Percentiles rank a stretch among this genome's conserved stretches.
These are phyloP conservation scores for Saxidomus purpurata DNA, from an alignment of 1,140 invertebrate genomes.

Conservation along the genomic window DNA sequence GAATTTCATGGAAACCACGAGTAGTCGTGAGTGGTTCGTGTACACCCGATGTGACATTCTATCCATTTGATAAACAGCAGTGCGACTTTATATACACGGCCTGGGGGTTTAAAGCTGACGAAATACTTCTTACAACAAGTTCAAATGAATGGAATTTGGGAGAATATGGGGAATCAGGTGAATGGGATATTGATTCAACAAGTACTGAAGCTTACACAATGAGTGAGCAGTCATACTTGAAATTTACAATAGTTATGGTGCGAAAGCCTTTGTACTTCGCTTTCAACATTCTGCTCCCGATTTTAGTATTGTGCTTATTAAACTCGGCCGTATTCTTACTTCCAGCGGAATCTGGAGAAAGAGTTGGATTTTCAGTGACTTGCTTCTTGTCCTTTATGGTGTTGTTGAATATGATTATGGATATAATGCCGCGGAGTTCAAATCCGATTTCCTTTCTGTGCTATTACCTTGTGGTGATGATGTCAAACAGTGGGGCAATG, in stretches of 20 bases:
- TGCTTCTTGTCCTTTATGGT: slow-evolving; percentile 68
- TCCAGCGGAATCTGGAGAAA: slow-evolving; percentile 67
- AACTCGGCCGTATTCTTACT: slow-evolving; percentile 69
- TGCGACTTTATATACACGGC: slow-evolving; percentile 59
- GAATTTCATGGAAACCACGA: slow-evolving; percentile 60
- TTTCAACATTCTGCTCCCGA: slow-evolving; percentile 68
- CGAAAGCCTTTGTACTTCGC: slow-evolving; percentile 67
- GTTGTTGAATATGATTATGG: slow-evolving; percentile 65
- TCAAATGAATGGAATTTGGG: slow-evolving; percentile 9
- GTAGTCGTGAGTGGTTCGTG: slow-evolving; percentile 58
- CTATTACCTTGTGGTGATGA: slow-evolving; percentile 62
- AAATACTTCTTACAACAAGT: slow-evolving; percentile 43
- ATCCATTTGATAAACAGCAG: slow-evolving; percentile 65
- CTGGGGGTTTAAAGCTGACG: slow-evolving; percentile 56
- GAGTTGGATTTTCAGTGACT: slow-evolving; percentile 66
- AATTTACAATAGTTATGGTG: slow-evolving; percentile 57
- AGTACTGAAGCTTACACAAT: slow-evolving; percentile 13
- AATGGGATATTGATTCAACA: slow-evolving; percentile 56
- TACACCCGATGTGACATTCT: slow-evolving; percentile 61
- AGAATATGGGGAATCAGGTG: slow-evolving; percentile 58
- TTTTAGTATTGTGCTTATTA: slow-evolving; percentile 59
- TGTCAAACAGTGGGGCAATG: slow-evolving; percentile 55
- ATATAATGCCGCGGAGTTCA: slow-evolving; percentile 63
- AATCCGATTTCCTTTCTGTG: slow-evolving; percentile 58
- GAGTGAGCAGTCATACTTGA: slow-evolving; percentile 20